These are phyloP conservation scores for Phylloscopus whistleri DNA, from an alignment of 2,113 vertebrate genomes.

Conservation along the genomic window DNA sequence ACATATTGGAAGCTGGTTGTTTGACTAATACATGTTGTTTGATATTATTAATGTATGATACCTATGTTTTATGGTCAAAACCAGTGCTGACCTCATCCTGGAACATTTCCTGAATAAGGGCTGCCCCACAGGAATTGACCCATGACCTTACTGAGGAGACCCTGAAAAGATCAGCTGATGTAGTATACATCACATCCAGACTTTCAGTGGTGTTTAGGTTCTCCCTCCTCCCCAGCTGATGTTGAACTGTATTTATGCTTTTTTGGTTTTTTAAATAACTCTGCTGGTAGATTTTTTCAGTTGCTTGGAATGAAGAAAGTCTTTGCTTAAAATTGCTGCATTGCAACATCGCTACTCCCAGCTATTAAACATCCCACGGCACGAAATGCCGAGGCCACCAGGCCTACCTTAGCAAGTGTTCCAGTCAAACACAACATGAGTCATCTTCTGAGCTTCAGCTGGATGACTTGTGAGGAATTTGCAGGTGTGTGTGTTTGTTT, in stretches of 20 bases:
- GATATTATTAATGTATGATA: background rate
- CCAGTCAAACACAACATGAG: background rate
- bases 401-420: background rate
- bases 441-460: conserved; percentile 14
- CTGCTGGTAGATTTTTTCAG: background rate
- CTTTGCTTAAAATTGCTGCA: background rate
- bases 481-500: conserved; percentile 54
- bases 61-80: background rate
- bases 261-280: background rate
- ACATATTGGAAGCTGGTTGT: background rate
- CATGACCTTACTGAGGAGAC: background rate
- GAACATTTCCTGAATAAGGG: background rate
- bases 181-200: background rate
- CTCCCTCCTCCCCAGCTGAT: background rate
- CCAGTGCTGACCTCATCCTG: background rate
- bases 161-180: background rate
- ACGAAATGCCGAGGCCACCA: background rate
- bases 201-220: background rate
- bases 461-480: conserved; percentile 1
- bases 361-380: background rate
- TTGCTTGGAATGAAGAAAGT: background rate
- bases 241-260: background rate
- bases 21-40: background rate
- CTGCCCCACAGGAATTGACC: background rate
- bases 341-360: background rate